phyloP scores from a whole-genome alignment of 92 coral and sea anemone species.

The Chrysogorgia sp. region DNA sequence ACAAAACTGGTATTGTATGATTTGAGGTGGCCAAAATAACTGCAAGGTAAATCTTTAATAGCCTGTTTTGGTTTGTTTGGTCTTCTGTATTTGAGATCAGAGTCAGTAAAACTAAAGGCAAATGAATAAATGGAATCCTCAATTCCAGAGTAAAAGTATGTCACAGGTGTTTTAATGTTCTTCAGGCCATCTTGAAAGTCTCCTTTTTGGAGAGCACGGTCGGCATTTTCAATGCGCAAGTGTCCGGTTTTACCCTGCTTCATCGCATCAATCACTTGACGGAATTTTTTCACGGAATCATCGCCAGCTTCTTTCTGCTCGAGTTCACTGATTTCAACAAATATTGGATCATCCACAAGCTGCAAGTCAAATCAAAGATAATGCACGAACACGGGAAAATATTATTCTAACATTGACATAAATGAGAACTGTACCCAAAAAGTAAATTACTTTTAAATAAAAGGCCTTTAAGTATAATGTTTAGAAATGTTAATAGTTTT shows the following conservation, averaged over 20 bases:
- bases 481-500: too few species aligned
- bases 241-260: slow-evolving; percentile 83
- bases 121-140: slow-evolving; percentile 92
- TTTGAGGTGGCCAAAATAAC: slow-evolving; percentile 74
- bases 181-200: slow-evolving; percentile 96
- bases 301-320: slow-evolving; percentile 77
- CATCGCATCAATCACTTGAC: slow-evolving; percentile 79
- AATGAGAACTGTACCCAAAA: too few species aligned
- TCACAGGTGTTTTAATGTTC: slow-evolving; percentile 77
- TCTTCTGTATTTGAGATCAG: slow-evolving; percentile 82
- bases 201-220: slow-evolving; percentile 94
- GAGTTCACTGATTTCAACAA: slow-evolving; percentile 84
- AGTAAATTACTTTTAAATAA: too few species aligned
- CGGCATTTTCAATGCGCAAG: slow-evolving; percentile 81
- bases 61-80: slow-evolving; percentile 67
- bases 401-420: too few species aligned
- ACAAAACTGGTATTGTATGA: slow-evolving; percentile 79
- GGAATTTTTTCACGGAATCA: slow-evolving; percentile 64
- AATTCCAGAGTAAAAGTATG: slow-evolving; percentile 90
- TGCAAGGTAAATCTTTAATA: slow-evolving; percentile 55
- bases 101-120: slow-evolving; percentile 94
- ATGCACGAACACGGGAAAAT: too few species aligned
- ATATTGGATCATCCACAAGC: slow-evolving; percentile 99
- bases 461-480: too few species aligned
- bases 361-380: slow-evolving; percentile 16